Evolutionary conservation across 37 sponge, comb jelly and placozoan genomes (phyloP).

Genomic region (Ephydatia muelleri): DNA sequence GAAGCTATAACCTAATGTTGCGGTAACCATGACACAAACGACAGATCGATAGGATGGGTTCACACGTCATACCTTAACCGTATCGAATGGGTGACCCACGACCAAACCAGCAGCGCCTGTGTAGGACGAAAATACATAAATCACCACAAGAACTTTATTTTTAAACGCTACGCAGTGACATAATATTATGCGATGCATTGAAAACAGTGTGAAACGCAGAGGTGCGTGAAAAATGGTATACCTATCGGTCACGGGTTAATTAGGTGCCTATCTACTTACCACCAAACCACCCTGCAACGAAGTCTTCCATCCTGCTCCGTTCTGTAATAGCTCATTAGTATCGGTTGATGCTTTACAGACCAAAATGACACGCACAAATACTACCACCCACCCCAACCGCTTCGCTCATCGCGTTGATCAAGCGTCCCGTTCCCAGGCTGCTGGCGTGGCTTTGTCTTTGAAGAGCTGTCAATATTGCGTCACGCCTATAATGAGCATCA

Average conservation of each 20-base stretch:
- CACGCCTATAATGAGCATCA: too few relatives aligned
- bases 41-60: neutral
- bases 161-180: neutral
- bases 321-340: neutral
- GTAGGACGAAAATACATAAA: neutral
- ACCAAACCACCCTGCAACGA: conserved; percentile 54
- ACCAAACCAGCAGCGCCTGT: conserved; percentile 83
- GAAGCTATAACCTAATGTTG: neutral
- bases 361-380: neutral
- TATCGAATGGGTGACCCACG: conserved; percentile 92
- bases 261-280: too few relatives aligned
- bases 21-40: neutral
- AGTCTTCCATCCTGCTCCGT: conserved; percentile 27
- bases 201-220: too few relatives aligned
- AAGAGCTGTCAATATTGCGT: too few relatives aligned
- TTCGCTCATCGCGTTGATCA: neutral
- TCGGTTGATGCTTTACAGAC: neutral
- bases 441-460: too few relatives aligned
- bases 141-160: neutral
- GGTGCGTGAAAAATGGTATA: too few relatives aligned
- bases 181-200: too few relatives aligned
- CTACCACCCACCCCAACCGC: conserved; percentile 1
- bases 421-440: neutral
- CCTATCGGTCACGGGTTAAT: too few relatives aligned
- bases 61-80: conserved; percentile 70